Base-by-base conservation (phyloP, 2,113 vertebrate genomes). In the Procavia capensis region DNA sequence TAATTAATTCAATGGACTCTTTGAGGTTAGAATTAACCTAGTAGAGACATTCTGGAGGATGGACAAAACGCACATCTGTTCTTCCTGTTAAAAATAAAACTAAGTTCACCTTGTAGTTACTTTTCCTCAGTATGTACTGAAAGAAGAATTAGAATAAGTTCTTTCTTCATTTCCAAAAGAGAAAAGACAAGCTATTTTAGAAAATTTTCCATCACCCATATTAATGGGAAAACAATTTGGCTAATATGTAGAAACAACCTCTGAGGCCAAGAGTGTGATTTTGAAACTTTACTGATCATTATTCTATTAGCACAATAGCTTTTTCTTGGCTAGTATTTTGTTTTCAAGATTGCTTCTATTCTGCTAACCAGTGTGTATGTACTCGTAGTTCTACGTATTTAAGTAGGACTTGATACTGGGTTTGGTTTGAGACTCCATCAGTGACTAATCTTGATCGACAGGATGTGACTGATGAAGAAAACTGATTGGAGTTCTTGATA, bases 1-100 rank as follows among this genome's bases (percentile, higher is more conserved):
- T 9, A n/a, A 19, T 84, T 31, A 72, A 43, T 22, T 83, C 13
- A 83, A 2, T 27, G 16, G 36, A 70, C 63, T 57, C 19, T 66
- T 72, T 94, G 36, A 87, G 19, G 25, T 34, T 27, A 88, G 50
- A 82, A 63, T 64, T 27, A 82, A 31, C 59, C 10, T 66, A 79
- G 43, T 17, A 68, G 5, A 79, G 22, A 88, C 70, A 41, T 45
- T 87, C 39, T 72, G 9, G 9, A 66, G 25, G 8, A 7, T 61
- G 9, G 78, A 66, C 9, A 19, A 66, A 39, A n/a, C 3, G 4
- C 9, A 76, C 0, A 36, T 0, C 0, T 45, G 57, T 75, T 66
- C 41, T 50, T 59, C 13, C 9, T 29, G 14, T 41, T 27, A 63
- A 64, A 89, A 61, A 36, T 24, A 72, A 29, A 76, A 41, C 27